phyloP scores from a whole-genome alignment of 2,888 invertebrate genomes.

The Tipula helvola region DNA sequence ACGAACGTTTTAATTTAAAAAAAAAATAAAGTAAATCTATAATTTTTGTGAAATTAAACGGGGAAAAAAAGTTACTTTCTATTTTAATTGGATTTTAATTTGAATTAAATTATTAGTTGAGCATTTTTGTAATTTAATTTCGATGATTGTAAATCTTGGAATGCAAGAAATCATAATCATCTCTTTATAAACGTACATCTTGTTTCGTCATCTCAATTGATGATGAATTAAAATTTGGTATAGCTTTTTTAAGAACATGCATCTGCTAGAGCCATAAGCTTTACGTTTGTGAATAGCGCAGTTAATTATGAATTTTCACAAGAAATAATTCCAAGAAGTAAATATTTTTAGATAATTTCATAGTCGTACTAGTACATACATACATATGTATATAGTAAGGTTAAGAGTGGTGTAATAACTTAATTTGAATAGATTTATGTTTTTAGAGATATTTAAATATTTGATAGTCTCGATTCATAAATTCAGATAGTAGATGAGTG shows the following conservation, averaged over 20 bases:
- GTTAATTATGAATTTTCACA: not conserved
- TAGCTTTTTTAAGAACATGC: not conserved
- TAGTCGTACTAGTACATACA: not conserved
- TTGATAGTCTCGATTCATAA: not conserved
- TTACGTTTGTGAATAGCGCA: not conserved
- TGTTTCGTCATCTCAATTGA: not conserved
- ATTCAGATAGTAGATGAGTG: not conserved
- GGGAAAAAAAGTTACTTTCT: not conserved
- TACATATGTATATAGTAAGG: too few species aligned
- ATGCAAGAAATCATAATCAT: not conserved
- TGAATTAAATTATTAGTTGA: not conserved
- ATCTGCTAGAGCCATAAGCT: not conserved
- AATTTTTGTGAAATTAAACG: not conserved
- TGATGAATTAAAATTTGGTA: not conserved
- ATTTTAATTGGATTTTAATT: conserved; percentile 4
- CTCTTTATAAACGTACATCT: not conserved
- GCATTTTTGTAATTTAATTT: not conserved
- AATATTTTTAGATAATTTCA: not conserved
- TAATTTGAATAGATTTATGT: not conserved
- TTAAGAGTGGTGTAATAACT: not conserved
- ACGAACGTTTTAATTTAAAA: not conserved
- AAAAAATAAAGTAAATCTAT: not conserved
- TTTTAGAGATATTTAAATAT: not conserved
- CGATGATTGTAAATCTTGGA: not conserved
- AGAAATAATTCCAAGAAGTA: not conserved